Percentiles rank a stretch among this genome's conserved stretches.
phyloP scores from a whole-genome alignment of 2,797 vertebrate genomes.

The Microtus obscurus region DNA sequence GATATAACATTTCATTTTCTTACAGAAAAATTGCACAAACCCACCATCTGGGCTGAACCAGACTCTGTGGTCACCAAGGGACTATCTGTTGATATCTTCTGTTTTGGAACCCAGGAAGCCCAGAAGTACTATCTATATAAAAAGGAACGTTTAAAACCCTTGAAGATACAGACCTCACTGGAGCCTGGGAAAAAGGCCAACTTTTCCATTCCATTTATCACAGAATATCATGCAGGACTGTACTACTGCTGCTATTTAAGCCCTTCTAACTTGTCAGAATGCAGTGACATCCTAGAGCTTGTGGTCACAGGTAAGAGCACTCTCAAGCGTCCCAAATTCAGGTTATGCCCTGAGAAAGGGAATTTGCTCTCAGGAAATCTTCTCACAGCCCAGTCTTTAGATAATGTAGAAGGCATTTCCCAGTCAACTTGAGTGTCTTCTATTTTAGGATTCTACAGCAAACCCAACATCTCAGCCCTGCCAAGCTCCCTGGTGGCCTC shows the following conservation, averaged over 20 bases:
- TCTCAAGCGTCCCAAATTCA: neutral
- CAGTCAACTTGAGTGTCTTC: neutral
- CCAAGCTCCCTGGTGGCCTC: neutral
- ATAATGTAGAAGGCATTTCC: neutral
- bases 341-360: neutral
- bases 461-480: neutral
- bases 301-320: conserved; percentile 20
- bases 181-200: neutral
- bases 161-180: neutral
- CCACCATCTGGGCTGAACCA: conserved; percentile 1
- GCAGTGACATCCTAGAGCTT: neutral
- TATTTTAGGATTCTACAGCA: neutral
- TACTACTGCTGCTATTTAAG: neutral
- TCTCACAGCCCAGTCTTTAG: neutral
- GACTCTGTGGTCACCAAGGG: neutral
- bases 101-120: neutral
- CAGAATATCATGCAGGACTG: neutral
- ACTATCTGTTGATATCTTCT: neutral
- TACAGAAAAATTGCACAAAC: neutral
- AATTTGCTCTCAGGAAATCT: neutral
- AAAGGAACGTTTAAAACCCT: neutral
- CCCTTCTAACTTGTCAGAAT: neutral
- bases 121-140: neutral
- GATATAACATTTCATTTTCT: neutral
- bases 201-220: neutral